Conservation (phyloP, 2,113 vertebrate species). For the Dicaeum eximium region DNA sequence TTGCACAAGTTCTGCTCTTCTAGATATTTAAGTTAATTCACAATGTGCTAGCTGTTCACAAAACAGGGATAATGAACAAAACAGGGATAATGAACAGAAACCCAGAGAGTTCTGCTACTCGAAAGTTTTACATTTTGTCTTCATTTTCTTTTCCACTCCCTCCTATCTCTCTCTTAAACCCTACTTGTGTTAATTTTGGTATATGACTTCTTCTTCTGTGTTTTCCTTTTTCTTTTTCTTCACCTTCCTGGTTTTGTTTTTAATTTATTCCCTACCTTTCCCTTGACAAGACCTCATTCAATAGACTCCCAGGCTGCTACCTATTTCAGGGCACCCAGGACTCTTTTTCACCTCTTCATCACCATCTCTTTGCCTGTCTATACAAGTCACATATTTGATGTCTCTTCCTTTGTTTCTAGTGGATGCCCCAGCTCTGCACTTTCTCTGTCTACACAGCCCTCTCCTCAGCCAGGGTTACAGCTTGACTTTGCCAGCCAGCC, state of each 20-base stretch:
- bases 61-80: neutral
- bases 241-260: neutral
- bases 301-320: neutral
- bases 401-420: neutral
- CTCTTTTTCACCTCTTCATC: neutral
- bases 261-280: neutral
- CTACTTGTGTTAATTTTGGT: neutral
- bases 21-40: neutral
- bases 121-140: neutral
- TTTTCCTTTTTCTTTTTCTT: neutral
- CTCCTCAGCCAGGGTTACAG: neutral
- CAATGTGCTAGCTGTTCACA: neutral
- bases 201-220: neutral
- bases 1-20: neutral
- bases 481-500: neutral
- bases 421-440: neutral
- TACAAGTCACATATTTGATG: neutral
- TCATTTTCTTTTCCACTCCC: neutral
- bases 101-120: neutral
- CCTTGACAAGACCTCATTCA: neutral
- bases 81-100: neutral
- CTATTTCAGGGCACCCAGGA: neutral
- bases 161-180: neutral
- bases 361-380: neutral
- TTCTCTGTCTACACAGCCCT: neutral